Conservation (phyloP, 92 coral and sea anemone genomes). For the Montipora capitata region DNA sequence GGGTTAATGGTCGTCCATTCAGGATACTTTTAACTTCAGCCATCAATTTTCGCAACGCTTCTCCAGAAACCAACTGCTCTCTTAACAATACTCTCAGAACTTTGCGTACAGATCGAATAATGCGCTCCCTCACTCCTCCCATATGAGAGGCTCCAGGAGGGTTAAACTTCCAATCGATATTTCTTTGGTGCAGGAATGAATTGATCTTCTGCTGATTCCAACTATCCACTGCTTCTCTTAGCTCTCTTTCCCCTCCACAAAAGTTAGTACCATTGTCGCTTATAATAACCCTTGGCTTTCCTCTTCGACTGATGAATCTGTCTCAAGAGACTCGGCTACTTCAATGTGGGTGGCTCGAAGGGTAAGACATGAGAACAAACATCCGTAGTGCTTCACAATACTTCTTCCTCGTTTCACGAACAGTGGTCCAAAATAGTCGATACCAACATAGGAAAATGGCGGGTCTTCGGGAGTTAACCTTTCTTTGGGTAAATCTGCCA, state of each 20-base stretch:
- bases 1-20: constrained; percentile 33
- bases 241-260: constrained; percentile 36
- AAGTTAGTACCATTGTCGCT: constrained; percentile 63
- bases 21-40: constrained; percentile 46
- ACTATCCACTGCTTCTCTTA: constrained; percentile 18
- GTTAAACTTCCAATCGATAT: constrained; percentile 49
- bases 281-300: constrained; percentile 35
- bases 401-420: constrained; percentile 48
- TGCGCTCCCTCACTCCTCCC: constrained; percentile 53
- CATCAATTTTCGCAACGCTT: constrained; percentile 39
- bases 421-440: constrained; percentile 64
- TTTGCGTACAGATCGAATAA: constrained; percentile 40
- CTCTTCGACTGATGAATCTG: constrained; percentile 51
- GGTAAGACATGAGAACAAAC: constrained; percentile 51
- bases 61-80: constrained; percentile 37
- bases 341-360: constrained; percentile 56
- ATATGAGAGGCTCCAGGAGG: constrained; percentile 53
- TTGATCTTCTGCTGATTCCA: constrained; percentile 35
- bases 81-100: constrained; percentile 34
- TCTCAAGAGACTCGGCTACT: constrained; percentile 38
- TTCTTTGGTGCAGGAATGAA: constrained; percentile 24
- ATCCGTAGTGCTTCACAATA: constrained; percentile 50
- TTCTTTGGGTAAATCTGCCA: constrained; percentile 56
- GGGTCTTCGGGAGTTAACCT: constrained; percentile 44
- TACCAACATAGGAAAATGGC: constrained; percentile 47